These are phyloP conservation scores for Ylistrum balloti DNA, from an alignment of 1,140 invertebrate genomes.

Conservation along the genomic window DNA sequence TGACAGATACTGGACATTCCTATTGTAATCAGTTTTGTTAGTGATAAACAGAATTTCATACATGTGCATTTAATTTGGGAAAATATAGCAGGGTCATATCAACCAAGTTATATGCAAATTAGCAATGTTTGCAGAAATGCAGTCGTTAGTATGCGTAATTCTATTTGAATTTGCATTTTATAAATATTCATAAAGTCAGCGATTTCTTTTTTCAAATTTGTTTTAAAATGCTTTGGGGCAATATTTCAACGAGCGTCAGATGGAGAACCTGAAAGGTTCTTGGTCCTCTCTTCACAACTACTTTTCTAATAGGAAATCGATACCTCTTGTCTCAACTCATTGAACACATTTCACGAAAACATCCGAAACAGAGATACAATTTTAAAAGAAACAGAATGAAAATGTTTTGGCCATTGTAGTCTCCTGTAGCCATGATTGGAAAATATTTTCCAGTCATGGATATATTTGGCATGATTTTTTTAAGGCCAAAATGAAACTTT, in stretches of 20 bases:
- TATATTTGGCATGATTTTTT: too few relatives aligned
- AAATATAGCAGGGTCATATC: neutral
- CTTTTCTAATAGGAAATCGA: neutral
- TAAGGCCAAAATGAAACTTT: too few relatives aligned
- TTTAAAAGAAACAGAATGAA: neutral
- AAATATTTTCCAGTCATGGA: too few relatives aligned
- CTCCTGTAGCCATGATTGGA: too few relatives aligned
- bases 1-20: neutral
- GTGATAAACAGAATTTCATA: neutral
- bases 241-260: neutral
- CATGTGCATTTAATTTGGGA: neutral
- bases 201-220: neutral
- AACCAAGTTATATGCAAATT: neutral
- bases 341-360: neutral
- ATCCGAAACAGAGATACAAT: neutral
- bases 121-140: neutral
- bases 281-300: neutral
- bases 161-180: neutral
- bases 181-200: neutral
- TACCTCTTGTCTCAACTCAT: neutral
- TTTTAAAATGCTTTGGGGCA: neutral
- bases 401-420: too few relatives aligned
- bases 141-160: conserved; percentile 10
- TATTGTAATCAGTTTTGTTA: neutral
- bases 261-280: neutral